Evolutionary conservation across 2,888 invertebrate genomes (phyloP).

Genomic region (Candidula unifasciata): DNA sequence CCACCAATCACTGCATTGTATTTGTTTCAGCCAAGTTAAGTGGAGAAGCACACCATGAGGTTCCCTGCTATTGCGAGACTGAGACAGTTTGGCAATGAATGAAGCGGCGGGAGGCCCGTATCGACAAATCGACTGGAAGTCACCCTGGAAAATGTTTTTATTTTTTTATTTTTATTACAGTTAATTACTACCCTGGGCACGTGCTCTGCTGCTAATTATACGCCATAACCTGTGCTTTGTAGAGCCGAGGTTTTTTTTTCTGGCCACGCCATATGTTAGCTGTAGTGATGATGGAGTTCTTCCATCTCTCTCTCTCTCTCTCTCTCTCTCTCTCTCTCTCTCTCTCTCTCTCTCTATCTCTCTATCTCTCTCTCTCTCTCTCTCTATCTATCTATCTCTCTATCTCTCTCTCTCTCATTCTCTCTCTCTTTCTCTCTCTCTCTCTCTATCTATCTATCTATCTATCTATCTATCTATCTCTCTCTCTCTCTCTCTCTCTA

Average conservation of each 20-base stretch:
- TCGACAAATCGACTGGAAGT: conserved; percentile 34
- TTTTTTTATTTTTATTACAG: conserved; percentile 12
- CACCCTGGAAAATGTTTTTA: conserved; percentile 19
- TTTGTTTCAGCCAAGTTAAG: conserved; percentile 11
- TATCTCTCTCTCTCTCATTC: too few relatives aligned
- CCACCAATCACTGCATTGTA: background rate
- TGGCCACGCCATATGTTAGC: conserved; percentile 25
- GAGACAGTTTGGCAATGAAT: background rate
- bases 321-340: too few relatives aligned
- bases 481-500: too few relatives aligned
- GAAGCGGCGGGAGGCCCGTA: conserved; percentile 14
- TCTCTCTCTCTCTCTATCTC: too few relatives aligned
- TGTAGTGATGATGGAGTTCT: background rate
- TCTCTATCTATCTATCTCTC: too few relatives aligned
- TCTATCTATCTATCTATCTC: too few relatives aligned
- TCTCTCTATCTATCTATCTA: too few relatives aligned
- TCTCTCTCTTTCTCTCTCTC: too few relatives aligned
- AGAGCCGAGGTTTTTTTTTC: background rate
- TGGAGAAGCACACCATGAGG: background rate
- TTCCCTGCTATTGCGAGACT: background rate
- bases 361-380: too few relatives aligned
- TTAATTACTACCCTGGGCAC: conserved; percentile 22
- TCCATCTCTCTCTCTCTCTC: too few relatives aligned
- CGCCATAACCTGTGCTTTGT: conserved; percentile 9
- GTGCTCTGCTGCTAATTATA: conserved; percentile 28